Evolutionary conservation across 2,888 invertebrate genomes (phyloP).

Genomic region (Drosophila cognata): DNA sequence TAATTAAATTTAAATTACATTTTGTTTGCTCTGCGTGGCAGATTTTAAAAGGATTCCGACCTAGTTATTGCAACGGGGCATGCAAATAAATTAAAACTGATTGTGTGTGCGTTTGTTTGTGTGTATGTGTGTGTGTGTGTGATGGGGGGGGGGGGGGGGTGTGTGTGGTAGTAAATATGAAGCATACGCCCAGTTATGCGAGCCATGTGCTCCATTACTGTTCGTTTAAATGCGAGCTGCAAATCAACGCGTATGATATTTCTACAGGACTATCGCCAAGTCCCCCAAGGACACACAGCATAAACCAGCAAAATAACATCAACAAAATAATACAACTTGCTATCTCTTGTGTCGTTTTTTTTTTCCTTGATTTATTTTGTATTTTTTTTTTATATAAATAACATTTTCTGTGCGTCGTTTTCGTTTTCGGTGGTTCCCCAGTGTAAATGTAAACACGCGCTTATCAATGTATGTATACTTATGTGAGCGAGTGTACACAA

Average conservation of each 20-base stretch:
- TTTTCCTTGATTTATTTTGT: constrained; percentile 13
- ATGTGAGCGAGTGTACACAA: constrained; percentile 35
- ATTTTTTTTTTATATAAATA: constrained; percentile 42
- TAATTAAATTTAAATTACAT: constrained; percentile 75
- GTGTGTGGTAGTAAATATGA: constrained; percentile 39
- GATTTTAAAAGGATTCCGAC: constrained; percentile 49
- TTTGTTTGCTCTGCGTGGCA: constrained; percentile 34
- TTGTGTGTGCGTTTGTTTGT: constrained; percentile 33
- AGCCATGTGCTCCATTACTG: constrained; percentile 24
- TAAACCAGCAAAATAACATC: constrained; percentile 24
- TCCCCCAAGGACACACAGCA: constrained; percentile 52
- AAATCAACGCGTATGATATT: constrained; percentile 73
- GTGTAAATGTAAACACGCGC: constrained; percentile 75
- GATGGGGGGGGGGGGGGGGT: background rate
- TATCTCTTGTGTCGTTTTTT: constrained; percentile 55
- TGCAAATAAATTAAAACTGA: constrained; percentile 71
- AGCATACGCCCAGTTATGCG: constrained; percentile 29
- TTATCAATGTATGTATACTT: constrained; percentile 59
- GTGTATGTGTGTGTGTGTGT: background rate
- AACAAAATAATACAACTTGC: constrained; percentile 65
- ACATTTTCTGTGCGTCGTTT: constrained; percentile 51
- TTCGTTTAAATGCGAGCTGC: constrained; percentile 33
- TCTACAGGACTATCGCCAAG: constrained; percentile 44
- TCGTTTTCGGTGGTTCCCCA: constrained; percentile 60
- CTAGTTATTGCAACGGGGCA: constrained; percentile 26